Evolutionary conservation across 2,113 vertebrate genomes (phyloP).

Genomic region (Saimiri boliviensis): DNA sequence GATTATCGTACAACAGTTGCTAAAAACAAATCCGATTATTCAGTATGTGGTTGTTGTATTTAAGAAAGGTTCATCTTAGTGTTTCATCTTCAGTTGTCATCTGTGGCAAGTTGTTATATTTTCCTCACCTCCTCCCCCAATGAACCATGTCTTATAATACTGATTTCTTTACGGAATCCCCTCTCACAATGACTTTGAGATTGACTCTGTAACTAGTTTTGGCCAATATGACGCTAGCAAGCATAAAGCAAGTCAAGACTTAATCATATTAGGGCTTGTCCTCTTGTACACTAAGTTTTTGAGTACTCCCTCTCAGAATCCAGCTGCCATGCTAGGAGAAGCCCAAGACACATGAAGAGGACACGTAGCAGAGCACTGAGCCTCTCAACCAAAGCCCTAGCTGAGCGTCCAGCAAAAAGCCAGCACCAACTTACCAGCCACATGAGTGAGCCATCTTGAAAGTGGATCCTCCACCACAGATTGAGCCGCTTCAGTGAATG

Average conservation of each 20-base stretch:
- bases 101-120: not conserved
- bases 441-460: not conserved
- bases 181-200: not conserved
- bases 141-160: not conserved
- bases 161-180: not conserved
- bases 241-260: not conserved
- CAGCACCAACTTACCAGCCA: not conserved
- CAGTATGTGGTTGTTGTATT: not conserved
- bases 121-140: not conserved
- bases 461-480: not conserved
- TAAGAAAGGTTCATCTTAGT: not conserved
- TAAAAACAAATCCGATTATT: constrained; percentile 21
- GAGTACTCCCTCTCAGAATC: not conserved
- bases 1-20: not conserved
- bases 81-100: not conserved
- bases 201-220: not conserved
- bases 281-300: not conserved
- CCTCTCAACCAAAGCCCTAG: not conserved
- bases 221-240: not conserved
- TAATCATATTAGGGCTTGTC: not conserved
- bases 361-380: not conserved
- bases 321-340: not conserved
- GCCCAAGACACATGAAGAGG: not conserved
- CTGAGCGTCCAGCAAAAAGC: not conserved
- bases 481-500: not conserved